A percentile compares a stretch with the other conserved stretches of the same genome.
Evolutionary conservation across 2,888 invertebrate species (phyloP).

Genomic region (Aphrophora alni): DNA sequence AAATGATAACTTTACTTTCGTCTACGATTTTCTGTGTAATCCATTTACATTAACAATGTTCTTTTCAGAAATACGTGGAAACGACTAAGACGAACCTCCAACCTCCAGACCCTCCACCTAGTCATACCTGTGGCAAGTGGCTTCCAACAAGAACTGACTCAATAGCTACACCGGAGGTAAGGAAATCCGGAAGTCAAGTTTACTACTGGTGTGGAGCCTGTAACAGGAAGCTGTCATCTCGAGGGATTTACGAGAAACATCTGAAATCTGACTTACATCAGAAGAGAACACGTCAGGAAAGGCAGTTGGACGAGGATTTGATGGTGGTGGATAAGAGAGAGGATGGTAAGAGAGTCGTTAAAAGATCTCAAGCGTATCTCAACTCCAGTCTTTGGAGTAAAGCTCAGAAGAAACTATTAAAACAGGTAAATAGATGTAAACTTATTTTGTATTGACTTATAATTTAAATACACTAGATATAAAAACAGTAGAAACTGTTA

Average conservation of each 20-base stretch:
- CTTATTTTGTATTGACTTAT: no score
- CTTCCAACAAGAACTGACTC: slow-evolving; percentile 62
- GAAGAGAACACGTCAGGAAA: slow-evolving; percentile 69
- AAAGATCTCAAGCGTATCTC: slow-evolving; percentile 45
- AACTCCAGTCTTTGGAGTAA: slow-evolving; percentile 25
- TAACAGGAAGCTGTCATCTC: slow-evolving; percentile 75
- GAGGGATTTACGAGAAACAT: slow-evolving; percentile 77
- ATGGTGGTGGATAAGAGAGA: slow-evolving; percentile 38
- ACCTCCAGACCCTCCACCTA: slow-evolving; percentile 64
- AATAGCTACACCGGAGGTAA: slow-evolving; percentile 25
- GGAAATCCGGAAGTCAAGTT: slow-evolving; percentile 50
- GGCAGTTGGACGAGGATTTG: slow-evolving; percentile 59
- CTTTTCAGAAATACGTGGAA: no score
- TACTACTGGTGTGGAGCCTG: slow-evolving; percentile 85
- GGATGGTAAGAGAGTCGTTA: slow-evolving; percentile 48
- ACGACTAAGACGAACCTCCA: no score
- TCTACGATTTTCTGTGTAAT: no score
- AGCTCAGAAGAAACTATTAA: slow-evolving; percentile 16
- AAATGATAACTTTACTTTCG: no score
- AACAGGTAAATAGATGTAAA: no score
- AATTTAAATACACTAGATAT: no score
- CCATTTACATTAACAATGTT: no score
- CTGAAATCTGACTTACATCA: slow-evolving; percentile 75
- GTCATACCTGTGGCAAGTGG: slow-evolving; percentile 83
- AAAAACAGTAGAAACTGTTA: no score